Evolutionary conservation across 2,113 vertebrate genomes (phyloP), one percentile per base, ranked within the genome.

Genomic region (Neolamprologus modestus): DNA sequence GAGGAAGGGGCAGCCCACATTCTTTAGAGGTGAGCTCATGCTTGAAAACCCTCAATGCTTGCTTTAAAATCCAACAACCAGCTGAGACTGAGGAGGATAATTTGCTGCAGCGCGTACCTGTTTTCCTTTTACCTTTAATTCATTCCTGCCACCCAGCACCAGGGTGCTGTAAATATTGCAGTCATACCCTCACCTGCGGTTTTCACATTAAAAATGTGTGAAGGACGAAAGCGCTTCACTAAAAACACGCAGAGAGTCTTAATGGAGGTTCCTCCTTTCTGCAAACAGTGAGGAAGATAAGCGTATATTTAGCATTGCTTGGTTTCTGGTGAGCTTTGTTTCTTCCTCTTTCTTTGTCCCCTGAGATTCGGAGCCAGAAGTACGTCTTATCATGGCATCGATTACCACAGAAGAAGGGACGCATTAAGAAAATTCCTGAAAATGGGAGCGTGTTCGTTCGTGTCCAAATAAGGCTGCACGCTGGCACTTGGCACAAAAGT

Each of bases 1-100:
- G 85, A 93, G 92, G 89, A 90, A 90, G 89, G 84, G 86, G 50
- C 92, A 3, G 91, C 94, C 94, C 95, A 91, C 95, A 96, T 96
- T 96, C 94, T 83, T 93, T 9, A 42, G 54, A 3, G 42, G 63
- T 95, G 95, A 96, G 83, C 83, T 95, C 95, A 95, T 80, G 52
- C 19, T 84, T 76, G 81, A 87, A 88, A 80, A 71, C 54, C 57
- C 26, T 81, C 54, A 71, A n/a, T 84, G 31, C 76, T 54, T 79
- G n/a, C 61, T 82, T 53, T 53, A 19, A 59, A 90, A 82, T 53
- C 35, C 79, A 52, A 61, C 71, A 54, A 17, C 3, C 59, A 66
- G 76, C 81, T 59, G 81, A 82, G 33, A 6, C 52, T 59, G 14
- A 82, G 31, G 6, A 1, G 35, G 57, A 81, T 50, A 11, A 55